These are phyloP conservation scores for Leptopilina drosophilae DNA, from an alignment of 2,888 invertebrate genomes.

Conservation along the genomic window DNA sequence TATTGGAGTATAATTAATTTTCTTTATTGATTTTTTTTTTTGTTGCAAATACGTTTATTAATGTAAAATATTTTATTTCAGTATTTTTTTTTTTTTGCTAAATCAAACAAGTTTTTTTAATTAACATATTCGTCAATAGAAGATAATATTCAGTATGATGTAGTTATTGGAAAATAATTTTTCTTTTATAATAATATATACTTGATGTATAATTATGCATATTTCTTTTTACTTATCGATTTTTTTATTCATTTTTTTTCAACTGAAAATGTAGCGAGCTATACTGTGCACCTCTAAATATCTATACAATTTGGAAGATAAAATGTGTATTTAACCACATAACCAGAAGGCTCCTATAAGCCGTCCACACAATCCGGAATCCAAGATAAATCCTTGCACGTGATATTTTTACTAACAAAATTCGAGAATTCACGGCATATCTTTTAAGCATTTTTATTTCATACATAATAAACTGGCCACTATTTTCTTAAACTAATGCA, in stretches of 20 bases:
- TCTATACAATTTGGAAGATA: neutral
- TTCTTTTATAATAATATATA: neutral
- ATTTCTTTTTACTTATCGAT: neutral
- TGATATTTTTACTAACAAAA: slow-evolving; percentile 67
- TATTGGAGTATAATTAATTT: too few species aligned
- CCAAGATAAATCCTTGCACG: slow-evolving; percentile 68
- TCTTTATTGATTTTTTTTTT: too few species aligned
- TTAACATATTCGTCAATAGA: too few species aligned
- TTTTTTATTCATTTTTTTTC: neutral
- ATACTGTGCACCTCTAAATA: neutral
- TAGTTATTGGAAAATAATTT: neutral
- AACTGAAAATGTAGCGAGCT: neutral
- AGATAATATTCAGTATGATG: too few species aligned
- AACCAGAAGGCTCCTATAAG: slow-evolving; percentile 45
- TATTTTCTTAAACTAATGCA: neutral
- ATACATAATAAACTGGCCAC: slow-evolving; percentile 9
- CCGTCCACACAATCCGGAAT: slow-evolving; percentile 55
- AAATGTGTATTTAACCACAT: slow-evolving; percentile 24
- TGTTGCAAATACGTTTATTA: too few species aligned
- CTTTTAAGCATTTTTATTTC: slow-evolving; percentile 30
- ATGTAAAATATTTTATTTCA: too few species aligned
- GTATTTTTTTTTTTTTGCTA: too few species aligned
- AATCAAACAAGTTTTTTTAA: too few species aligned
- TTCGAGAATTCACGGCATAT: slow-evolving; percentile 2
- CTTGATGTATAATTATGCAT: too few species aligned